phyloP scores from a whole-genome alignment of 1,140 invertebrate species.

The Drosophila cardini region DNA sequence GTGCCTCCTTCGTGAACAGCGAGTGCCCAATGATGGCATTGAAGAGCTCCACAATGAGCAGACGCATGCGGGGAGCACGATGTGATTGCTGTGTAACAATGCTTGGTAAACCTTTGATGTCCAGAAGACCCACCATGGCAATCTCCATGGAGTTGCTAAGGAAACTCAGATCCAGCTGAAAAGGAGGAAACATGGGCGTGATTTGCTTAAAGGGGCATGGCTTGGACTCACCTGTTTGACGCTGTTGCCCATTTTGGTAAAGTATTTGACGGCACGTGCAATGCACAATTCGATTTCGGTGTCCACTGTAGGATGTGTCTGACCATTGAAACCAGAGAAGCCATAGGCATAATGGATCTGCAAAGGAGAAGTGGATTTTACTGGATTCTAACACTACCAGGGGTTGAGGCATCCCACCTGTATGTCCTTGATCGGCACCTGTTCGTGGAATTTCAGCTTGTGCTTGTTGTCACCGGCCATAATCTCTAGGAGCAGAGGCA shows the following conservation, averaged over 20 bases:
- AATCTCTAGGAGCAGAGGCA: conserved; percentile 89
- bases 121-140: conserved; percentile 47
- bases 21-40: conserved; percentile 70
- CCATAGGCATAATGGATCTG: conserved; percentile 86
- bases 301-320: conserved; percentile 85
- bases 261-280: conserved; percentile 57
- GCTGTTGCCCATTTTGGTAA: conserved; percentile 53
- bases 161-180: conserved; percentile 59
- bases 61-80: conserved; percentile 45
- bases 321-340: conserved; percentile 89
- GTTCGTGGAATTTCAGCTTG: conserved; percentile 84
- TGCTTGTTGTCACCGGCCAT: conserved; percentile 85
- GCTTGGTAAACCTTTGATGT: conserved; percentile 72
- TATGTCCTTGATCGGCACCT: conserved; percentile 87
- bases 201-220: not conserved
- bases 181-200: not conserved
- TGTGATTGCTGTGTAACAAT: conserved; percentile 63
- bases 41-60: conserved; percentile 61
- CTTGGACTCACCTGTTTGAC: conserved; percentile 63
- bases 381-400: too few relatives aligned
- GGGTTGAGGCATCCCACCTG: conserved; percentile 77
- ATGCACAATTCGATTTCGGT: conserved; percentile 60
- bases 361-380: not conserved
- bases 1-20: conserved; percentile 67
- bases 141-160: conserved; percentile 65